phyloP scores from a whole-genome alignment of 2,797 vertebrate genomes.

The Cichlasoma orientale region DNA sequence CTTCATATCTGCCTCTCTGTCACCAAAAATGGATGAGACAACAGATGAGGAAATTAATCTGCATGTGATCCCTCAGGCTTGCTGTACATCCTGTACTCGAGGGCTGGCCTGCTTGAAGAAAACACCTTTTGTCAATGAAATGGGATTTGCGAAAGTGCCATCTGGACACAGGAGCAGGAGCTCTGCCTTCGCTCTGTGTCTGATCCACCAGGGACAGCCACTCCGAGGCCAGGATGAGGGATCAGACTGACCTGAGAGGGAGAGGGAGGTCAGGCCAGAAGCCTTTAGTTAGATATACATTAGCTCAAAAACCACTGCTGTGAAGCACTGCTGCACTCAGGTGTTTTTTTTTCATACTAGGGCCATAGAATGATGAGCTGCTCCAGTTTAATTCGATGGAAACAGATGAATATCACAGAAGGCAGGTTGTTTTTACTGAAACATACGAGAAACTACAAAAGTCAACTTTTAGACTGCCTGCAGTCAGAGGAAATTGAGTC shows the following conservation, averaged over 20 bases:
- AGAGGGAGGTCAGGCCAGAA: not conserved
- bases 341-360: not conserved
- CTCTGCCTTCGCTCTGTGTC: not conserved
- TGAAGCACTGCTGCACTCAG: not conserved
- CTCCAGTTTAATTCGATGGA: not conserved
- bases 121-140: slow-evolving; percentile 70
- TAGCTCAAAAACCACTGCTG: not conserved
- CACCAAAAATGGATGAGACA: slow-evolving; percentile 31
- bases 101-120: slow-evolving; percentile 41
- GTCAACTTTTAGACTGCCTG: not conserved
- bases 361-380: not conserved
- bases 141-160: slow-evolving; percentile 73
- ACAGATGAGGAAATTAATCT: slow-evolving; percentile 42
- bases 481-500: not conserved
- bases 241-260: slow-evolving; percentile 29
- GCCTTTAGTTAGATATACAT: not conserved
- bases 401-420: not conserved
- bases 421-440: not conserved
- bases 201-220: slow-evolving; percentile 6
- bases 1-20: not conserved
- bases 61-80: slow-evolving; percentile 37
- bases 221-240: slow-evolving; percentile 18
- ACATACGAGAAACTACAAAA: not conserved
- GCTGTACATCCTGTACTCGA: slow-evolving; percentile 58
- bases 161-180: slow-evolving; percentile 52